Base-by-base conservation (phyloP, 1,140 invertebrate species). In the Papilio xuthus region DNA sequence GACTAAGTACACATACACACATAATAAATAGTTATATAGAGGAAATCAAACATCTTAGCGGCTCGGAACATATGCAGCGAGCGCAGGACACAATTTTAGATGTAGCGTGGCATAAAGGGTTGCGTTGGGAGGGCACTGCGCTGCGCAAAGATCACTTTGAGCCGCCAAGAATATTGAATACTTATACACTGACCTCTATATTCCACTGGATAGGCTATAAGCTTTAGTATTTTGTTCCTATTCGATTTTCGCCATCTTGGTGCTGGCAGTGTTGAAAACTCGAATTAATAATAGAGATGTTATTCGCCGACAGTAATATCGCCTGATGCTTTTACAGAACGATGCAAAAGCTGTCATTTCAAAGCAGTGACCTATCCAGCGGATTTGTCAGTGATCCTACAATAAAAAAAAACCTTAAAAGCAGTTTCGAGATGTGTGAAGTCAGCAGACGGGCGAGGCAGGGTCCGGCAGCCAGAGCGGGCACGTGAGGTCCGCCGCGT, bases 381-480 rank as follows among this genome's bases (percentile, higher is more conserved):
- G 7, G n/a, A 53, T 53, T 20, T 53, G 7, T 53, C 50, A 53
- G 50, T 9, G 18, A 53, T 20, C 32, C 2, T 37, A 37, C 32
- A 9, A n/a, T n/a, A n/a, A n/a, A 20, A n/a, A 20, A 9, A 20
- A 53, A 53, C 8, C 18, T 53, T 20, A 20, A 9, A 53, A 53
- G n/a, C 44, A 47, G 15, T 47, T 15, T 47, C 10, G n/a, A 8
- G 8, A n/a, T n/a, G 53, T 23, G 18, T 23, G 3, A 15, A 67
- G 82, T 89, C 84, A 89, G 88, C 89, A 88, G 60, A 84, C 73
- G 69, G 84, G 88, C 15, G 84, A 78, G 80, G 83, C 82, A 20
- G 83, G 71, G 47, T 76, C 82, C 12, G 82, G 84, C 32, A 86
- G 81, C 86, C 87, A 89, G 72, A 90, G 84, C 32, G 87, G 87